phyloP scores from a whole-genome alignment of 2,113 vertebrate species.

The Panthera leo region DNA sequence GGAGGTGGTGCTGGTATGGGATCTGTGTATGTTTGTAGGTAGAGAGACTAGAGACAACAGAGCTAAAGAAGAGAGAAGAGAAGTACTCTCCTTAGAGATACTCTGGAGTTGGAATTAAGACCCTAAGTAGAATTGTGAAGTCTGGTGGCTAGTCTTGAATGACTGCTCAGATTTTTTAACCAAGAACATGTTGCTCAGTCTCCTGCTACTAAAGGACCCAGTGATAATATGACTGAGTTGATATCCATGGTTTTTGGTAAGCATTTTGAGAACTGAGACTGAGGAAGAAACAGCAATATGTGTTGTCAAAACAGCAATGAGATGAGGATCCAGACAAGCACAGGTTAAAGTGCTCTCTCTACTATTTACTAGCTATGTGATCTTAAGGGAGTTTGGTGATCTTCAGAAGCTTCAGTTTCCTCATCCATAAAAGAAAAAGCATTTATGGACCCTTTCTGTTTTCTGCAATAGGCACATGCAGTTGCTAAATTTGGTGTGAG shows the following conservation, averaged over 20 bases:
- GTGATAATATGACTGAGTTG: not conserved
- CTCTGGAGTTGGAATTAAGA: not conserved
- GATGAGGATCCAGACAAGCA: not conserved
- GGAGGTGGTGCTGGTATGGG: rapidly evolving
- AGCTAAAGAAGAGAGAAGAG: not conserved
- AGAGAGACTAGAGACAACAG: not conserved
- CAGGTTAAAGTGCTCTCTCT: not conserved
- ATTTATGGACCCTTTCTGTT: not conserved
- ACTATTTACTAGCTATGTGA: not conserved
- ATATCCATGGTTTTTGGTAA: no score
- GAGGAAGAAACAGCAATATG: not conserved
- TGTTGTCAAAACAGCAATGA: not conserved
- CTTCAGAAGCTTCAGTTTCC: not conserved
- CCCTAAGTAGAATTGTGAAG: not conserved
- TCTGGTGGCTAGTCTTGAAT: not conserved
- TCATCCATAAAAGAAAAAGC: not conserved
- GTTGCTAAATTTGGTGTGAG: not conserved
- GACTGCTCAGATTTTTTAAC: not conserved
- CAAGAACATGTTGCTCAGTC: not conserved
- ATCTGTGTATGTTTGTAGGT: not conserved
- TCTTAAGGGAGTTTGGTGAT: not conserved
- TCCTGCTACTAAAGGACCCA: not conserved
- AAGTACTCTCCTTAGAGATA: not conserved
- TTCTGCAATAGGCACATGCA: not conserved
- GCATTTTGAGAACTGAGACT: not conserved